Evolutionary conservation across 2,888 invertebrate genomes (phyloP).

Genomic region (Ramazzottius varieornatus): DNA sequence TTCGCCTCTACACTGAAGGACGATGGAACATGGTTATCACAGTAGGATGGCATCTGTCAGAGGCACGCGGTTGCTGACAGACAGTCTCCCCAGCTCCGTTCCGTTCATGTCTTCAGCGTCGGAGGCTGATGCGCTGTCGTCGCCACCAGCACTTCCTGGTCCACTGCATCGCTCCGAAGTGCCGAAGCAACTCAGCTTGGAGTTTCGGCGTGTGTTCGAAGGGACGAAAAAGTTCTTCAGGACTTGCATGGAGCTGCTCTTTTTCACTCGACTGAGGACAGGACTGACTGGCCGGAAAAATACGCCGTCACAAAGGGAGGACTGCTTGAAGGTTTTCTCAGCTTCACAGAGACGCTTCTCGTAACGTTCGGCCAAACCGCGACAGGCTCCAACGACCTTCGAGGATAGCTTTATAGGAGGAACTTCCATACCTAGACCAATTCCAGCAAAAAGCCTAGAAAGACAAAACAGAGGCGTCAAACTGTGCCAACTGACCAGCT

Average conservation of each 20-base stretch:
- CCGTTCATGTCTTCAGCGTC: too few relatives aligned
- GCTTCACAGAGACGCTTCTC: background rate
- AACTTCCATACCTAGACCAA: background rate
- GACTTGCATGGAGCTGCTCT: background rate
- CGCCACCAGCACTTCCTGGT: too few relatives aligned
- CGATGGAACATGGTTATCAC: too few relatives aligned
- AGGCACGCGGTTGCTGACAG: too few relatives aligned
- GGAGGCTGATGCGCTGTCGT: too few relatives aligned
- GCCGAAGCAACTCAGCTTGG: too few relatives aligned
- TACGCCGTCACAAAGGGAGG: background rate
- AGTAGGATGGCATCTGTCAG: too few relatives aligned
- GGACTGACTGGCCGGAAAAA: slow-evolving; percentile 3
- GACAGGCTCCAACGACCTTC: background rate
- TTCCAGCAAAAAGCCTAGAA: background rate
- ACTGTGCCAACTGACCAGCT: too few relatives aligned
- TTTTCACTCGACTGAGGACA: background rate
- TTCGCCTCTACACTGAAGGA: too few relatives aligned
- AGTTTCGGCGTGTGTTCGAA: too few relatives aligned
- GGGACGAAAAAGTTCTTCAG: background rate
- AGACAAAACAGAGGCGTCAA: background rate
- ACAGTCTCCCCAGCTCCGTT: too few relatives aligned
- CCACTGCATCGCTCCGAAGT: too few relatives aligned
- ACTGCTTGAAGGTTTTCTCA: background rate
- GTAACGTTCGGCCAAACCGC: background rate
- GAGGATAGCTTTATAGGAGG: background rate